Conservation (phyloP, 2,113 vertebrate species). For the Zosterops borbonicus region DNA sequence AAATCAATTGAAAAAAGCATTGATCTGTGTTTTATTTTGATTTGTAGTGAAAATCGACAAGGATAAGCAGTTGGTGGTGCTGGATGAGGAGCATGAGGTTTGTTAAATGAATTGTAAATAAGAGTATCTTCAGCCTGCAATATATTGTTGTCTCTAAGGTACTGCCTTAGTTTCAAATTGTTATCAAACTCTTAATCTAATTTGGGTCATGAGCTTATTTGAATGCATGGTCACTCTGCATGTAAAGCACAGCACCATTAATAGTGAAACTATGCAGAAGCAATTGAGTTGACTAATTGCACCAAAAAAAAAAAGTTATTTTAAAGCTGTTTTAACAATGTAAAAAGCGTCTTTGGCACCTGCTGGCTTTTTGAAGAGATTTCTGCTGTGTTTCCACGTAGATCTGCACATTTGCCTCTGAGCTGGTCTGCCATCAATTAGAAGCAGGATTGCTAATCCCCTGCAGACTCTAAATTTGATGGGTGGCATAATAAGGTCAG, state of each 20-base stretch:
- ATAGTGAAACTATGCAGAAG: slow-evolving; percentile 18
- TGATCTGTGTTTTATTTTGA: slow-evolving; percentile 61
- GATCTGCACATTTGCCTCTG: slow-evolving; percentile 7
- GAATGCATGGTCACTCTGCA: slow-evolving; percentile 53
- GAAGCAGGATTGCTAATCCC: slow-evolving; percentile 49
- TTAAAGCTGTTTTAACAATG: neutral
- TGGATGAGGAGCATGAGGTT: slow-evolving; percentile 95
- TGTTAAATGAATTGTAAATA: slow-evolving; percentile 72
- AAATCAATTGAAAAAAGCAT: neutral
- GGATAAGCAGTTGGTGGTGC: slow-evolving; percentile 89
- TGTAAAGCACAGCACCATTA: slow-evolving; percentile 55
- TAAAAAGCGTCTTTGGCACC: slow-evolving; percentile 1
- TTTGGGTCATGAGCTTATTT: slow-evolving; percentile 56
- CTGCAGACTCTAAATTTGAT: slow-evolving; percentile 50
- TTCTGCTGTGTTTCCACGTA: neutral
- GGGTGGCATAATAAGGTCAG: slow-evolving; percentile 55
- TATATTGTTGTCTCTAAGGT: slow-evolving; percentile 58
- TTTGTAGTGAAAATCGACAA: slow-evolving; percentile 96
- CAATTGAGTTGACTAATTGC: slow-evolving; percentile 1
- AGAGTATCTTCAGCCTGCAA: slow-evolving; percentile 66
- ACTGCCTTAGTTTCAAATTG: slow-evolving; percentile 60
- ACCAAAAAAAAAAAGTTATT: neutral
- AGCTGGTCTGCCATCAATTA: slow-evolving; percentile 50
- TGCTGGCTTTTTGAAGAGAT: slow-evolving; percentile 20
- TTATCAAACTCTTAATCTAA: slow-evolving; percentile 66